Evolutionary conservation across 2,888 invertebrate genomes (phyloP).

Genomic region (Melinopterus prodromus): DNA sequence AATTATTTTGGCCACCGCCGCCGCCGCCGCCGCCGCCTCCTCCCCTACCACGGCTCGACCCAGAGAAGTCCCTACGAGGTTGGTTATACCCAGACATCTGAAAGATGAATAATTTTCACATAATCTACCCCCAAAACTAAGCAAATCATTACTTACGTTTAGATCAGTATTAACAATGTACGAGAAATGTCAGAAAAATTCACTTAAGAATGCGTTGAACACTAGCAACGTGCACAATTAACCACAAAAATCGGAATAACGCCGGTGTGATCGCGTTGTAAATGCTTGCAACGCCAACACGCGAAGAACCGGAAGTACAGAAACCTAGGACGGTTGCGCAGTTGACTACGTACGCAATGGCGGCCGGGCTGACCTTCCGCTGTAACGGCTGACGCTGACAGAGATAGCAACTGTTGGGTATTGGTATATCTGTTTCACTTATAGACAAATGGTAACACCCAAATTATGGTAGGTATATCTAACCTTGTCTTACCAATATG

Average conservation of each 20-base stretch:
- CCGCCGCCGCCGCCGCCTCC: no score
- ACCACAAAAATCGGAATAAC: not conserved
- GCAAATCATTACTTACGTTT: not conserved
- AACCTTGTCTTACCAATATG: no score
- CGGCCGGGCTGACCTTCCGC: no score
- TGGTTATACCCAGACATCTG: not conserved
- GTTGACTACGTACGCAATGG: not conserved
- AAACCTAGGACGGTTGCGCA: not conserved
- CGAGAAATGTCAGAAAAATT: not conserved
- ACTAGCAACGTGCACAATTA: not conserved
- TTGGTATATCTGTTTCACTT: no score
- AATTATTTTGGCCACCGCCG: slow-evolving; percentile 10
- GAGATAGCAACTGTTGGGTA: no score
- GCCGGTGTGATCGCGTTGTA: not conserved
- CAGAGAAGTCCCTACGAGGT: not conserved
- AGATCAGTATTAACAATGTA: not conserved
- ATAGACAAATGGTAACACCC: no score
- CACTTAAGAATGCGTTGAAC: not conserved
- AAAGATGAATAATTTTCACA: not conserved
- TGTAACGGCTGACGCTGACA: no score
- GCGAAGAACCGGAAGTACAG: not conserved
- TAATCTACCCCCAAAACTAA: not conserved
- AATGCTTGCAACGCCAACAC: not conserved
- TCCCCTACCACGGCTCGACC: not conserved
- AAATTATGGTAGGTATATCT: no score